phyloP scores from a whole-genome alignment of 2,888 invertebrate genomes.

The Leucania comma region DNA sequence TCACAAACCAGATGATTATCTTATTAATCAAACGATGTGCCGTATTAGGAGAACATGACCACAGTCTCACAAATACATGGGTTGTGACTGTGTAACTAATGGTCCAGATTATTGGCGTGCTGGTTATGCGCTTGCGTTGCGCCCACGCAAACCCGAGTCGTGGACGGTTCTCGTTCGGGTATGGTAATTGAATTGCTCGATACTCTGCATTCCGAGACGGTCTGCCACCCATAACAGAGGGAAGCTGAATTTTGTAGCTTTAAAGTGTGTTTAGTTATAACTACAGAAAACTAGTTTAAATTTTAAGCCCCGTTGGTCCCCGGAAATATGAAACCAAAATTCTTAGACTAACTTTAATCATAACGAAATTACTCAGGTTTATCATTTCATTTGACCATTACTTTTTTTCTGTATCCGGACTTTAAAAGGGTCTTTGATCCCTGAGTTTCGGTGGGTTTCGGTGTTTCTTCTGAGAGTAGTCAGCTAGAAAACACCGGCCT shows the following conservation, averaged over 20 bases:
- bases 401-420: too few species aligned
- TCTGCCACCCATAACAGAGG: slow-evolving; percentile 35
- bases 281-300: neutral
- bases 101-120: slow-evolving; percentile 1
- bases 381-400: too few species aligned
- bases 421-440: too few species aligned
- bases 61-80: slow-evolving; percentile 3
- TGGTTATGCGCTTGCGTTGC: slow-evolving; percentile 23
- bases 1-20: slow-evolving; percentile 32
- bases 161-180: slow-evolving; percentile 44
- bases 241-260: slow-evolving; percentile 15
- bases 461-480: too few species aligned
- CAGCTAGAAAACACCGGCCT: too few species aligned
- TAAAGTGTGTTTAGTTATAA: neutral
- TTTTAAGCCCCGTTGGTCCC: neutral
- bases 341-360: too few species aligned
- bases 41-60: neutral
- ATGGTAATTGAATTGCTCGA: slow-evolving; percentile 62
- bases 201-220: slow-evolving; percentile 53
- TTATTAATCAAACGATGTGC: slow-evolving; percentile 23
- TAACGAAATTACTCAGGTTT: too few species aligned
- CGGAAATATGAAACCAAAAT: neutral
- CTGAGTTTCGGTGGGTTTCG: too few species aligned
- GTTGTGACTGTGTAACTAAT: slow-evolving; percentile 14
- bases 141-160: slow-evolving; percentile 41